Base-by-base conservation (phyloP, 2,888 invertebrate genomes). In the Bombyx huttoni region DNA sequence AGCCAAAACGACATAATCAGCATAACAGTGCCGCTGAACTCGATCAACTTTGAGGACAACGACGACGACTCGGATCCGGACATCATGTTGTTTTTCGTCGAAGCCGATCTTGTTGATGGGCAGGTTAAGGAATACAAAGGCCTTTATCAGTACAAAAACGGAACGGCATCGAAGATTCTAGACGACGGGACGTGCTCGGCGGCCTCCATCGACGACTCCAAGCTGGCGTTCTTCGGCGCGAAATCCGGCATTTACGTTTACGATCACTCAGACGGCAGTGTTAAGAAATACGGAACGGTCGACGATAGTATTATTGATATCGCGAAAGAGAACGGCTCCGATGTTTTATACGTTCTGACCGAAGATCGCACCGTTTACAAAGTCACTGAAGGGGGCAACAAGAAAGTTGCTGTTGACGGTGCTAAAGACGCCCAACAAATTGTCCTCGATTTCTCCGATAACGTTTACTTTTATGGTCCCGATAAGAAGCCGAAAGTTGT, bases 341-440 rank as follows among this genome's bases (percentile, higher is more conserved):
- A 77, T 46, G 24, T 53, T 0, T 61, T 85, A 2, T 86, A 79
- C 57, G 70, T 76, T 14, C 49, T 86, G 0, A 78, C 77, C 7
- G 70, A 72, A 34, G 65, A 74, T 14, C 62, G 75, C 13, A 61
- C 70, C 33, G 49, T 85, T 0, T 82, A 70, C 58, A 79, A 76
- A 62, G 76, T 84, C 0, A 71, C 73, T 7, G 70, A 79, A 9
- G 61, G 68, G 6, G 85, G 82, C 2, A 73, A 63, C 0, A 70
- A 66, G 14, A 81, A 78, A 48, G 69, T 68, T 6, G 64, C 69
- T 54, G 13, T 84, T 0, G 63, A 69, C 0, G 63, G 66, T 7
- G 61, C 78, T 6, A 63, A 61, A 0, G 67, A 76, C 7, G 80
- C 80, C 0, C 64, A 70, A 48, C 66, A 79, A 60, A 73, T 86